Evolutionary conservation across 2,113 vertebrate species (phyloP).

Genomic region (Ellobius talpinus): DNA sequence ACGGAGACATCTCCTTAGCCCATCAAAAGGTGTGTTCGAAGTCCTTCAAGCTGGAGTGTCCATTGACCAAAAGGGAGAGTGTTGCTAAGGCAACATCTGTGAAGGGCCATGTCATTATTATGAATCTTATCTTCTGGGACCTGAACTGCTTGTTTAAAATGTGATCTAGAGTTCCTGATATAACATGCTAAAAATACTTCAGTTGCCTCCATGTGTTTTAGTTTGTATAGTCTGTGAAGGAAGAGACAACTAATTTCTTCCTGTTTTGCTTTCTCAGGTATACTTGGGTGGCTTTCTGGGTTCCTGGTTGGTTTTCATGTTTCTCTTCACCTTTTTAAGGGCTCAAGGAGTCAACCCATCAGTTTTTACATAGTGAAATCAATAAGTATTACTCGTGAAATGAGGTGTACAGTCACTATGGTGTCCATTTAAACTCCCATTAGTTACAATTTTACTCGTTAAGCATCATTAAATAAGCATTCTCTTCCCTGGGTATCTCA

Average conservation of each 20-base stretch:
- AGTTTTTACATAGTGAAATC: neutral
- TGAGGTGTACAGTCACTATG: neutral
- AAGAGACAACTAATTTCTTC: neutral
- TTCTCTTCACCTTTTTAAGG: constrained; percentile 72
- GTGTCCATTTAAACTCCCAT: constrained; percentile 74
- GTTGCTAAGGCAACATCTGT: neutral
- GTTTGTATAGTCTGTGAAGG: neutral
- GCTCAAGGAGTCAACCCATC: constrained; percentile 68
- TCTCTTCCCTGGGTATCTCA: constrained; percentile 54
- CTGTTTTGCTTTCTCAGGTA: neutral
- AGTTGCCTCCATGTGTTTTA: neutral
- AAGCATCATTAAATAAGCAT: constrained; percentile 76
- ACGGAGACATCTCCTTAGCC: neutral
- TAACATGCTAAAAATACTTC: neutral
- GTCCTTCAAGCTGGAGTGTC: neutral
- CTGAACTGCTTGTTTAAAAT: neutral
- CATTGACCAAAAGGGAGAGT: neutral
- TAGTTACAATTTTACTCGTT: constrained; percentile 71
- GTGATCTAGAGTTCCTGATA: neutral
- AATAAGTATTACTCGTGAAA: constrained; percentile 63
- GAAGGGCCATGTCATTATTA: rapidly evolving
- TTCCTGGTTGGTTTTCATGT: neutral
- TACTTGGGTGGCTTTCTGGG: neutral
- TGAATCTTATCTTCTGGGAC: neutral
- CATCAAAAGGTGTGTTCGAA: neutral